phyloP scores from a whole-genome alignment of 2,113 vertebrate species.

The Podilymbus podiceps region DNA sequence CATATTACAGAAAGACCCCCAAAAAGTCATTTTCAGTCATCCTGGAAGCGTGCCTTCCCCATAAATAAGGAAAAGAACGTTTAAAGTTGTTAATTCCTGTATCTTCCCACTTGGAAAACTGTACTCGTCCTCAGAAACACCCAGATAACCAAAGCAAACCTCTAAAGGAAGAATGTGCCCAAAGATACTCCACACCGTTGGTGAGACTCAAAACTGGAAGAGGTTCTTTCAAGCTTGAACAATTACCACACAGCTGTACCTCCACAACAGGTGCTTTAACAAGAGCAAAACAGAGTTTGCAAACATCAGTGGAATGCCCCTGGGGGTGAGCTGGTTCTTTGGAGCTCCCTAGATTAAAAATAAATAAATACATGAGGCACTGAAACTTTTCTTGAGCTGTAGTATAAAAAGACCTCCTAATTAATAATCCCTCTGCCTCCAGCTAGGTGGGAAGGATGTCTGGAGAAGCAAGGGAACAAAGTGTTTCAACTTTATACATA shows the following conservation, averaged over 20 bases:
- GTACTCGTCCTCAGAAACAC: background rate
- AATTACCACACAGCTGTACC: conserved; percentile 43
- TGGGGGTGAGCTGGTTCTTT: background rate
- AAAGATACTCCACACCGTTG: background rate
- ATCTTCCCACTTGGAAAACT: background rate
- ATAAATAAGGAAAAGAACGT: background rate
- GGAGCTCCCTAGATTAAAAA: background rate
- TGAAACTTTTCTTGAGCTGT: background rate
- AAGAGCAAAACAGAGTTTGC: conserved; percentile 27
- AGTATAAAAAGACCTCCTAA: background rate
- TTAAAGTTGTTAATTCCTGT: background rate
- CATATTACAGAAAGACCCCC: background rate
- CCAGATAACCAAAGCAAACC: background rate
- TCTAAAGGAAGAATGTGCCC: background rate
- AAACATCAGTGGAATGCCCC: conserved; percentile 38
- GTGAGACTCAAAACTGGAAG: conserved; percentile 10
- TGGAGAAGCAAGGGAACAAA: background rate
- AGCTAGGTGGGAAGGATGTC: background rate
- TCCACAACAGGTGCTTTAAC: conserved; percentile 44
- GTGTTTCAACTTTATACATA: background rate
- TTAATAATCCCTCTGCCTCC: background rate
- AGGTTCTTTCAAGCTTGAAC: conserved; percentile 39
- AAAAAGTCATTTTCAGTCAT: background rate
- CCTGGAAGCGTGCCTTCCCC: background rate
- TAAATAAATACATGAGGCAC: background rate